Conservation (phyloP, 2,888 invertebrate genomes). For the Enoplolaimus lenunculus region DNA sequence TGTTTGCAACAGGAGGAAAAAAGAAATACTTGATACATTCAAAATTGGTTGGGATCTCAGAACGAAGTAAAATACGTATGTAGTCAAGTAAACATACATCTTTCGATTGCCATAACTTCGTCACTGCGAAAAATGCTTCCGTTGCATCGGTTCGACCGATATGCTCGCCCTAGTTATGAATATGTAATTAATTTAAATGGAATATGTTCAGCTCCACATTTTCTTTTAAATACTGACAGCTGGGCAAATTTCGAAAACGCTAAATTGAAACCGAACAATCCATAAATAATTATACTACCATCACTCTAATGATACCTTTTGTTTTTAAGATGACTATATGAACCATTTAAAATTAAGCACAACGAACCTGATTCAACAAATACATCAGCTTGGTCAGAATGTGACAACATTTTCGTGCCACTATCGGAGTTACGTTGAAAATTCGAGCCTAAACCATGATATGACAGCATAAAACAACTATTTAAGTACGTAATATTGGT, state of each 20-base stretch:
- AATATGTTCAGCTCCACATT: slow-evolving; percentile 3
- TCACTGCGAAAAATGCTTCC: slow-evolving; percentile 97
- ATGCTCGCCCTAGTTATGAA: slow-evolving; percentile 59
- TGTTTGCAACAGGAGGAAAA: too few species aligned
- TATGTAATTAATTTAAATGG: background rate
- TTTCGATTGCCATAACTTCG: slow-evolving; percentile 91
- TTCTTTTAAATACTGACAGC: too few species aligned
- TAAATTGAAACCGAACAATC: too few species aligned
- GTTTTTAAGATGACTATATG: too few species aligned
- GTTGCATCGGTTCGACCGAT: slow-evolving; percentile 88
- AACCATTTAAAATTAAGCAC: too few species aligned
- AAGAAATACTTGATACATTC: too few species aligned
- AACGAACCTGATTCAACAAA: slow-evolving; percentile 66
- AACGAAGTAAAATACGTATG: too few species aligned
- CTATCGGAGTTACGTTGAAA: slow-evolving; percentile 94
- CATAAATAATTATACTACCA: too few species aligned
- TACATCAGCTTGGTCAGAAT: slow-evolving; percentile 91
- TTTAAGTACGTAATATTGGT: background rate
- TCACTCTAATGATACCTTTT: too few species aligned
- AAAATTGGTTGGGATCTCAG: too few species aligned
- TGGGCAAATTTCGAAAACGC: too few species aligned
- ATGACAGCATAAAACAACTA: too few species aligned
- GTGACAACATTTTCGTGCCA: slow-evolving; percentile 85
- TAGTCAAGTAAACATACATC: slow-evolving; percentile 59
- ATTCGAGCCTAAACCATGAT: slow-evolving; percentile 56